A percentile compares a stretch with the other conserved stretches of the same genome.
Evolutionary conservation across 2,888 invertebrate genomes (phyloP).

Genomic region (Drosophila colorata): DNA sequence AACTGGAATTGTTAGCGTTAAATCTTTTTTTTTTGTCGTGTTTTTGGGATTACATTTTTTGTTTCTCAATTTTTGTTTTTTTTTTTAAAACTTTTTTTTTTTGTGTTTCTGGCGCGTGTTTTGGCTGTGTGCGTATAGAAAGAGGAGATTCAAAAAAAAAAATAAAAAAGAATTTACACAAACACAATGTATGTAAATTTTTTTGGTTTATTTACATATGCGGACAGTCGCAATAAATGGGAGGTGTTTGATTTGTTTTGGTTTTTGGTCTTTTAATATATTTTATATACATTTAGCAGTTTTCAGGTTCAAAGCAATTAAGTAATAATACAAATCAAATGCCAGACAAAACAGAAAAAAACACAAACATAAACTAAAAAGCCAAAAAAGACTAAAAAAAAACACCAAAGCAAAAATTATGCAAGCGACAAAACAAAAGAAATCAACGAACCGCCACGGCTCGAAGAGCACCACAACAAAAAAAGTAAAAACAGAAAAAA

Average conservation of each 20-base stretch:
- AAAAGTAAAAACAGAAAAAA: constrained; percentile 4
- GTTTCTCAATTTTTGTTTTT: constrained; percentile 1
- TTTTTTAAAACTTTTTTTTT: constrained; percentile 14
- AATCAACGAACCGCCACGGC: constrained; percentile 46
- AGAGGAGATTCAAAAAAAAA: constrained; percentile 4
- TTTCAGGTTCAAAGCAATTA: constrained; percentile 78
- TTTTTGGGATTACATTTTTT: constrained; percentile 11
- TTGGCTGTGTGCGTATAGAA: constrained; percentile 33
- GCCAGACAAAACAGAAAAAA: constrained; percentile 42
- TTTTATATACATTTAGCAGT: constrained; percentile 31
- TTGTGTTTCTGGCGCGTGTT: constrained; percentile 55
- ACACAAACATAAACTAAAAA: constrained; percentile 21
- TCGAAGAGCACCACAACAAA: constrained; percentile 38
- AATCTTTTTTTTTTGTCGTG: constrained; percentile 18
- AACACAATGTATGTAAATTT: constrained; percentile 57
- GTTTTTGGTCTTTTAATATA: constrained; percentile 5
- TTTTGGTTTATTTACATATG: constrained; percentile 54
- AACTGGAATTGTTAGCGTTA: constrained; percentile 48
- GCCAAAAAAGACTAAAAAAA: constrained; percentile 22
- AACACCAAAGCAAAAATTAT: constrained; percentile 55
- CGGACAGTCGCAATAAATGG: constrained; percentile 44
- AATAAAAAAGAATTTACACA: constrained; percentile 55
- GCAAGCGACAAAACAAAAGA: constrained; percentile 64
- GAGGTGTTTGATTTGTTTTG: constrained; percentile 25
- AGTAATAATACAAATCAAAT: constrained; percentile 77